These are phyloP conservation scores for Gallinago nigripennis DNA, from an alignment of 2,797 vertebrate species.

Conservation along the genomic window DNA sequence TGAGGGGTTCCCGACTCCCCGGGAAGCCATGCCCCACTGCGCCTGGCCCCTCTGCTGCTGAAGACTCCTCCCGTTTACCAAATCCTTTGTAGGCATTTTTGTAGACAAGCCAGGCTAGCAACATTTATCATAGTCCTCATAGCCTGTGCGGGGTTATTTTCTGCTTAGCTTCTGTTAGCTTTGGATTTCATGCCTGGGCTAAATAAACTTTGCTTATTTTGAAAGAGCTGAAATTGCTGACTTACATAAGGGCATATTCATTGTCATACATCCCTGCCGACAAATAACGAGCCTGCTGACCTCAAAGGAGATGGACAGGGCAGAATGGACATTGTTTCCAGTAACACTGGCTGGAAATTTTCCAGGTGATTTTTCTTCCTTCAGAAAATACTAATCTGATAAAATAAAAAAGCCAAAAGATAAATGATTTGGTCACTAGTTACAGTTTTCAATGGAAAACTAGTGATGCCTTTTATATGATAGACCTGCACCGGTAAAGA, in stretches of 20 bases:
- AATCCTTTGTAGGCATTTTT: neutral
- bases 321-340: neutral
- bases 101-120: neutral
- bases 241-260: neutral
- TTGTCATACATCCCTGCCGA: neutral
- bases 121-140: neutral
- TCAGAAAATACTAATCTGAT: neutral
- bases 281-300: neutral
- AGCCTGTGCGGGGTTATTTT: neutral
- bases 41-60: neutral
- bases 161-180: neutral
- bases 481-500: neutral
- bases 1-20: fast-evolving
- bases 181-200: neutral
- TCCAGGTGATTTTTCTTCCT: neutral
- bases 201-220: neutral
- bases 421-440: neutral
- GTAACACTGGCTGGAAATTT: neutral
- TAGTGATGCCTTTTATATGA: neutral
- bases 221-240: neutral
- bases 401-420: neutral
- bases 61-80: neutral
- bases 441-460: neutral
- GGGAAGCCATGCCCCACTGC: fast-evolving
- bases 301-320: neutral